Percentiles rank a stretch among this genome's conserved stretches.
These are phyloP conservation scores for Gymnarchus niloticus DNA, from an alignment of 2,113 vertebrate genomes.

Conservation along the genomic window DNA sequence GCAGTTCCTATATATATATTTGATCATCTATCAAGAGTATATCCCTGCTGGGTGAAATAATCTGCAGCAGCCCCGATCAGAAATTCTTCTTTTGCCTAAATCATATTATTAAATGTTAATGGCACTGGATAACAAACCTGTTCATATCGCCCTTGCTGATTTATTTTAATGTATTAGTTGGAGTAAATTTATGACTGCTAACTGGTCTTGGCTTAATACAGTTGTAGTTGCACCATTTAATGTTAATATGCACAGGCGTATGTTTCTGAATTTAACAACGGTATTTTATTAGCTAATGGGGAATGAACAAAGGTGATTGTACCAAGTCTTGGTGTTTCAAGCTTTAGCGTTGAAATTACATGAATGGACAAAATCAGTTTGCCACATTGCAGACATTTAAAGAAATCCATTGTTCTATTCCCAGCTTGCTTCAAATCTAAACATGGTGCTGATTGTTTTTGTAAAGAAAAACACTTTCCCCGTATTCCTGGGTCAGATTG, in stretches of 20 bases:
- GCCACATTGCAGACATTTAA: background rate
- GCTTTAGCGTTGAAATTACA: background rate
- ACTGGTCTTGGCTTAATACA: background rate
- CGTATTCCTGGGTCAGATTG: background rate
- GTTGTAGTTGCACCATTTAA: background rate
- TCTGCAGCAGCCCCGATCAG: background rate
- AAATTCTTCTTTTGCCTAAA: background rate
- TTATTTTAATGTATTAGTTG: background rate
- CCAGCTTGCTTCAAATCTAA: background rate
- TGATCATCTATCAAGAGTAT: background rate
- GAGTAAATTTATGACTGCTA: background rate
- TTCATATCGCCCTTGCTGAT: background rate
- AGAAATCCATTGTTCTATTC: background rate
- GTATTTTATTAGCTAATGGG: background rate
- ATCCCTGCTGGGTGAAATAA: background rate
- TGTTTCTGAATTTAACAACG: background rate
- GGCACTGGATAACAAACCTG: background rate
- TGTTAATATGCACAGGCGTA: background rate
- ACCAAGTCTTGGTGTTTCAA: background rate
- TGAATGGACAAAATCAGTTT: background rate
- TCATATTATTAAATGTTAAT: background rate
- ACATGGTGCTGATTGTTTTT: background rate
- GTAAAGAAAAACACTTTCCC: too few relatives aligned
- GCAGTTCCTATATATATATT: background rate
- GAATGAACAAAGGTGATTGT: background rate